phyloP scores from a whole-genome alignment of 2,797 vertebrate species.

The Myripristis murdjan region DNA sequence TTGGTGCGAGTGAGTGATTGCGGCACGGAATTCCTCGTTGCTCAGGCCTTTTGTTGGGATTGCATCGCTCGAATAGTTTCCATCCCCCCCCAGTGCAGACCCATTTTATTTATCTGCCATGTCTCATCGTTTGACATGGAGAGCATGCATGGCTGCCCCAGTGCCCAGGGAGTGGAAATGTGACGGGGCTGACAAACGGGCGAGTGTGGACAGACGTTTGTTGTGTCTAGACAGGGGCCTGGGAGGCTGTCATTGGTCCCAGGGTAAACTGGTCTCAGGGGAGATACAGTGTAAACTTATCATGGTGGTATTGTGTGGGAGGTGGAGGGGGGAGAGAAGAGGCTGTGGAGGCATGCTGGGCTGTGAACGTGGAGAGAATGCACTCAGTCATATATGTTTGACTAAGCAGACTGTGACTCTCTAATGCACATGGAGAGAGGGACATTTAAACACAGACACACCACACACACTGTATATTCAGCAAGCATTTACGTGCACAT shows the following conservation, averaged over 20 bases:
- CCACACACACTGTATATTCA: conserved; percentile 5
- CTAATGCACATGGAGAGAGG: conserved; percentile 1
- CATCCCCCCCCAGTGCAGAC: conserved; percentile 37
- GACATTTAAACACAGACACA: background rate
- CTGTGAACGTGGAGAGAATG: conserved; percentile 41
- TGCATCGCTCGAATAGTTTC: conserved; percentile 82
- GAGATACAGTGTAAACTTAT: conserved; percentile 63
- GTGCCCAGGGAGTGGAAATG: conserved; percentile 70
- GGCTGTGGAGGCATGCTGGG: conserved; percentile 22
- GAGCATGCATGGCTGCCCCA: conserved; percentile 72
- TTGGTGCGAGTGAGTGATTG: conserved; percentile 76
- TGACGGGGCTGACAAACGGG: conserved; percentile 66
- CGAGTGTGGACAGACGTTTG: conserved; percentile 77
- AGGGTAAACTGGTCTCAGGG: conserved; percentile 63
- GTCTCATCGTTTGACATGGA: conserved; percentile 66
- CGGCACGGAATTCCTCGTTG: conserved; percentile 76
- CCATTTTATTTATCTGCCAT: conserved; percentile 75
- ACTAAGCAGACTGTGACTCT: conserved; percentile 8
- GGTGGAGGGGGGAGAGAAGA: background rate
- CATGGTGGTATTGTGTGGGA: conserved; percentile 66
- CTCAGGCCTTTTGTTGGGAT: conserved; percentile 80
- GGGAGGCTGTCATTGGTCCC: conserved; percentile 61
- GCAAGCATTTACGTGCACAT: background rate
- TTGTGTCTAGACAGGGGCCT: conserved; percentile 83
- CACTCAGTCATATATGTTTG: conserved; percentile 35